Base-by-base conservation (phyloP, 2,888 invertebrate genomes). In the Plebejus anna region DNA sequence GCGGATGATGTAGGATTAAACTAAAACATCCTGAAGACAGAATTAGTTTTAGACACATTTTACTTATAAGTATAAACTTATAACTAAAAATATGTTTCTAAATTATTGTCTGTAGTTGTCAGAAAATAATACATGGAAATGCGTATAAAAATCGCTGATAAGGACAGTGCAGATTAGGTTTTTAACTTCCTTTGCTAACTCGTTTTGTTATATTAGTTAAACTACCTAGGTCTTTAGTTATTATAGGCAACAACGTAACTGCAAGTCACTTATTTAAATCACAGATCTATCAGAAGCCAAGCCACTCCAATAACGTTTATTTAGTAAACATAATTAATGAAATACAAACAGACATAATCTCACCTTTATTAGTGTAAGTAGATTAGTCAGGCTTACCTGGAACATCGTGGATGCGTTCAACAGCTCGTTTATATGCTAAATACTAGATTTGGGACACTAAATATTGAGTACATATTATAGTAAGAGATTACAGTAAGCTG, bases 371-470 rank as follows among this genome's bases (percentile, higher is more conserved):
- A 51, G 73, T 55, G 22, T 32, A 73, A 55, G 55, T 51, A 73
- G 73, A 73, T 51, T 73, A 73, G 73, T 51, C 73, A 42, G 77
- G 78, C 81, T 81, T 78, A 80, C 78, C 76, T 78, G 79, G 78
- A 80, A 79, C 51, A 79, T 78, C 80, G 78, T 81, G 79, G 81
- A 78, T 81, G 77, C 79, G 79, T 78, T 76, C 78, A 80, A 81
- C 79, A 78, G 82, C 81, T 82, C 83, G 82, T 84, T 83, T 84
- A 82, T 84, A 84, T 83, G 83, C 82, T 82, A 84, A 84, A 81
- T 80, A 78, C 80, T 77, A 80, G 81, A 82, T 81, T 78, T 80
- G 80, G 78, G 76, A 78, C 77, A 79, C 82, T 77, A 75, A 76
- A 78, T 79, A 79, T 77, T 80, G 79, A 77, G 77, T 72, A 78